A percentile compares a stretch with the other conserved stretches of the same genome.
Conservation (phyloP, 2,888 invertebrate genomes). For the Pseudococcus viburni region DNA sequence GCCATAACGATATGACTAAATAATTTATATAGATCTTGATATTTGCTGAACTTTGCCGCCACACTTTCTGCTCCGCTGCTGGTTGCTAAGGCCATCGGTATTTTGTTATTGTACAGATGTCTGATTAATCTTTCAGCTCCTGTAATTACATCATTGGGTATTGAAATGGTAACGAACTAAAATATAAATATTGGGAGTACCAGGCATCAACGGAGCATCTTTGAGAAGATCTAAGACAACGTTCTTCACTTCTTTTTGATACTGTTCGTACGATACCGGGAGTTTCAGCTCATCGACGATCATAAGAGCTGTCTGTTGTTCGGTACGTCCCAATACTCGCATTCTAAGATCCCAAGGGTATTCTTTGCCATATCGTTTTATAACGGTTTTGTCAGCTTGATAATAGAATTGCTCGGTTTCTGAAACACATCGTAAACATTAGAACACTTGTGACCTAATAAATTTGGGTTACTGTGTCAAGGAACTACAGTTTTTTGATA, state of each 20-base stretch:
- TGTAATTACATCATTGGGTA: conserved; percentile 70
- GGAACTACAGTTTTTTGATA: no score
- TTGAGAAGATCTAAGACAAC: conserved; percentile 77
- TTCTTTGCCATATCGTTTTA: conserved; percentile 80
- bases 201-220: conserved; percentile 79
- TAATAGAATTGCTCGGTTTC: conserved; percentile 88
- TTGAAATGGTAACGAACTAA: neutral
- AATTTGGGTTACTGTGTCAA: no score
- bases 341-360: conserved; percentile 87
- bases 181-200: conserved; percentile 71
- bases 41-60: conserved; percentile 78
- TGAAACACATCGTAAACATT: conserved; percentile 71
- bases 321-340: conserved; percentile 83
- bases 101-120: conserved; percentile 81
- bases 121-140: conserved; percentile 84
- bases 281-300: conserved; percentile 79
- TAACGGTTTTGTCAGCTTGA: conserved; percentile 79
- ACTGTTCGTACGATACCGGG: conserved; percentile 80
- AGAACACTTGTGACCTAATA: no score
- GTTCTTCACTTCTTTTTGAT: conserved; percentile 76
- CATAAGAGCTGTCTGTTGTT: conserved; percentile 79
- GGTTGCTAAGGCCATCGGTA: conserved; percentile 92
- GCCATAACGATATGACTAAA: conserved; percentile 87
- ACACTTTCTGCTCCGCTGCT: conserved; percentile 84
- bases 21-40: conserved; percentile 79